Evolutionary conservation across 2,113 vertebrate genomes (phyloP).

Genomic region (Caloenas nicobarica): DNA sequence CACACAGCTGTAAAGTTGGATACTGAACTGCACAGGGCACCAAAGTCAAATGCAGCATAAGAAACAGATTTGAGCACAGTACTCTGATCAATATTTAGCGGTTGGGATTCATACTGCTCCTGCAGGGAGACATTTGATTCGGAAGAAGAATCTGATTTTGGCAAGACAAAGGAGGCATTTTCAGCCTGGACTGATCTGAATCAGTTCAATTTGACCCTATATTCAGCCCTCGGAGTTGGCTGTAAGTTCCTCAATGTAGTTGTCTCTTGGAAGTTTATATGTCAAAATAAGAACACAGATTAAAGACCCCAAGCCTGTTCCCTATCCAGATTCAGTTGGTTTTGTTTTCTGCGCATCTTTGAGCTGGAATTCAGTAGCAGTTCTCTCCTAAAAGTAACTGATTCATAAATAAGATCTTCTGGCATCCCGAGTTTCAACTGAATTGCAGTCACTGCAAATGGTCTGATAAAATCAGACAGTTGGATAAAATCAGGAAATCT

Average conservation of each 20-base stretch:
- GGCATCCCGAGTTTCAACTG: neutral
- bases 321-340: neutral
- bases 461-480: slow-evolving; percentile 43
- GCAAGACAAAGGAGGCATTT: neutral
- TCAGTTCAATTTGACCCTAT: neutral
- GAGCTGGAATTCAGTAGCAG: neutral
- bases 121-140: neutral
- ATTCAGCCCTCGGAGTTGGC: neutral
- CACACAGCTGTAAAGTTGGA: neutral
- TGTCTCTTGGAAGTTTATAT: neutral
- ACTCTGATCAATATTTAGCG: neutral
- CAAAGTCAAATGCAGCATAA: neutral
- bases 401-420: neutral
- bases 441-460: neutral
- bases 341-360: neutral
- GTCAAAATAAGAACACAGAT: neutral
- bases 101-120: neutral
- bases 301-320: neutral
- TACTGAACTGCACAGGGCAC: neutral
- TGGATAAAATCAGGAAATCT: slow-evolving; percentile 49
- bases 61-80: neutral
- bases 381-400: neutral
- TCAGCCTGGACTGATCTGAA: neutral
- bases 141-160: neutral
- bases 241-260: neutral